Conservation (phyloP, 2,113 vertebrate genomes). For the Coptodon bakossiorum region DNA sequence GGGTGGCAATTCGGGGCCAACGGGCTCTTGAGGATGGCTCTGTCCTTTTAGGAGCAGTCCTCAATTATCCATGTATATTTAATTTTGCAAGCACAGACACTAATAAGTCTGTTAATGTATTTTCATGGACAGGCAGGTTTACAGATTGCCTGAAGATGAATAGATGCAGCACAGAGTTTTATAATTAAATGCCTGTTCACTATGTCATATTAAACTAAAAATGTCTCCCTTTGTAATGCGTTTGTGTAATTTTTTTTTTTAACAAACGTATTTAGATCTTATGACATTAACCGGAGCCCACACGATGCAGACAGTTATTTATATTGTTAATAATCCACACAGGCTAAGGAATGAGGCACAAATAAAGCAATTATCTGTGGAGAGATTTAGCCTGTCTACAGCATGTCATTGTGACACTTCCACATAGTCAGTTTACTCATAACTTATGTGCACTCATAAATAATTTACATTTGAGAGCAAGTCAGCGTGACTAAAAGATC, state of each 20-base stretch:
- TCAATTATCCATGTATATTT: background rate
- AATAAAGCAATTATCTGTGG: slow-evolving; percentile 18
- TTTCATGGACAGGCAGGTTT: background rate
- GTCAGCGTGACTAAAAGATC: slow-evolving; percentile 32
- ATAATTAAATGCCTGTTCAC: background rate
- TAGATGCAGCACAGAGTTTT: background rate
- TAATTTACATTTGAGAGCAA: slow-evolving; percentile 42
- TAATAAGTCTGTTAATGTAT: background rate
- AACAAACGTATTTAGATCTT: background rate
- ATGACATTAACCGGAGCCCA: background rate
- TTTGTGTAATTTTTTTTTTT: background rate
- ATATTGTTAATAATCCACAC: background rate
- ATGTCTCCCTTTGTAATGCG: background rate
- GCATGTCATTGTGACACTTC: slow-evolving; percentile 14
- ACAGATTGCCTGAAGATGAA: background rate
- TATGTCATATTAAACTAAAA: background rate
- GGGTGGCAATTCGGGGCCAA: slow-evolving; percentile 25
- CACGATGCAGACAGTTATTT: background rate
- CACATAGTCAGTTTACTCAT: slow-evolving; percentile 26
- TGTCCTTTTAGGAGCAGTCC: background rate
- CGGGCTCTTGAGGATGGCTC: background rate
- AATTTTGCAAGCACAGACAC: background rate
- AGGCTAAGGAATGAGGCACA: background rate
- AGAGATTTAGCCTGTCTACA: slow-evolving; percentile 25
- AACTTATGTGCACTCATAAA: slow-evolving; percentile 52